Conservation (phyloP, 2,888 invertebrate genomes). For the Hetaerina titia region DNA sequence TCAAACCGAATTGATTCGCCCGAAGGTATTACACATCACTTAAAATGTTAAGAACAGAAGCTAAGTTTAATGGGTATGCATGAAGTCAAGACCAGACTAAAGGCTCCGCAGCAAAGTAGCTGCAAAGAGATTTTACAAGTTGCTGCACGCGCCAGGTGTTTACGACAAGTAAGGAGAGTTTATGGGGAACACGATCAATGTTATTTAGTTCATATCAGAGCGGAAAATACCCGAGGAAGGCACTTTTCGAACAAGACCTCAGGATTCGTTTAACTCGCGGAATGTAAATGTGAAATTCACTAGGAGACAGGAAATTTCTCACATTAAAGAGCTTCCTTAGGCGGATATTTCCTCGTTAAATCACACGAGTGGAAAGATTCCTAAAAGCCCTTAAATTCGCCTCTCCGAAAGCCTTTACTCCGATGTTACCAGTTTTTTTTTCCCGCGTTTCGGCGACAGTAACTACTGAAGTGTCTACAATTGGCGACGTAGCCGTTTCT, state of each 20-base stretch:
- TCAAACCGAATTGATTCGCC: too few relatives aligned
- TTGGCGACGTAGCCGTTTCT: background rate
- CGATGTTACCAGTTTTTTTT: background rate
- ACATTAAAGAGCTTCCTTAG: constrained; percentile 13
- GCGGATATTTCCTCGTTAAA: constrained; percentile 14
- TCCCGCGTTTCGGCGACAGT: background rate
- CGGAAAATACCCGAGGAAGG: background rate
- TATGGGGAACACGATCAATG: background rate
- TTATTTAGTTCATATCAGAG: background rate
- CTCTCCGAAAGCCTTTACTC: background rate
- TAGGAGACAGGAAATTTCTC: background rate
- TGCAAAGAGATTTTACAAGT: background rate
- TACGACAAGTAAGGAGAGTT: background rate
- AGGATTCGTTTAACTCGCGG: background rate
- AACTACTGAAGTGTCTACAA: constrained; percentile 16
- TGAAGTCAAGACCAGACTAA: background rate
- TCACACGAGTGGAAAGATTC: constrained; percentile 17
- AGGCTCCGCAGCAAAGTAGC: background rate
- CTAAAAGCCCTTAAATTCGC: background rate
- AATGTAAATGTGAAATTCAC: background rate
- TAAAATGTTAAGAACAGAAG: background rate
- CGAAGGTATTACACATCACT: background rate
- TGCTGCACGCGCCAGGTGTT: background rate
- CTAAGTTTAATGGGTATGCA: background rate
- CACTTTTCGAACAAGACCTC: background rate